phyloP scores from a whole-genome alignment of 2,888 invertebrate species.

The Lobophora halterata region DNA sequence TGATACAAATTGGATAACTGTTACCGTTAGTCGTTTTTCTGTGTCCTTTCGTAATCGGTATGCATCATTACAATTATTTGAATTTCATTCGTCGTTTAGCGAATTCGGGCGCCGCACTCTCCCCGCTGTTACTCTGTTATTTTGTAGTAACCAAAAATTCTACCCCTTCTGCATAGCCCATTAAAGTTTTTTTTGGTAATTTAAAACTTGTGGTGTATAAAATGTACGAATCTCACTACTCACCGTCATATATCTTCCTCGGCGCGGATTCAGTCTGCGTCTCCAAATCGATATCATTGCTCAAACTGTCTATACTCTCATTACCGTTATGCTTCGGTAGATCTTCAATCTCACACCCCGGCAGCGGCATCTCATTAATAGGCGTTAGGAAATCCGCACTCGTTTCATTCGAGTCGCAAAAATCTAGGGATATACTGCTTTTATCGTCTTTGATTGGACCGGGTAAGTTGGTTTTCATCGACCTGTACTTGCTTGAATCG shows the following conservation, averaged over 20 bases:
- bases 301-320: conserved; percentile 67
- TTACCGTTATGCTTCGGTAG: conserved; percentile 69
- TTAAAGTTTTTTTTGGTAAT: not conserved
- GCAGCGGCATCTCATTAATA: conserved; percentile 75
- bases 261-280: conserved; percentile 74
- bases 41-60: too few species aligned
- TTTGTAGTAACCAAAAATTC: too few species aligned
- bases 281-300: conserved; percentile 69
- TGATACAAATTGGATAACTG: too few species aligned
- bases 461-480: conserved; percentile 53
- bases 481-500: conserved; percentile 68
- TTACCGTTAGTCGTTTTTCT: too few species aligned
- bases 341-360: conserved; percentile 73
- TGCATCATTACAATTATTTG: too few species aligned
- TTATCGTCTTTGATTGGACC: conserved; percentile 60
- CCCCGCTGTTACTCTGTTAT: too few species aligned
- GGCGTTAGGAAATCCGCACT: conserved; percentile 76
- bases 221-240: conserved; percentile 14
- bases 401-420: conserved; percentile 75
- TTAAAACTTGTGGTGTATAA: not conserved
- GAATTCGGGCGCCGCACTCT: too few species aligned
- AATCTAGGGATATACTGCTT: conserved; percentile 69
- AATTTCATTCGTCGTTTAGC: too few species aligned
- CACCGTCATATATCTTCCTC: conserved; percentile 60
- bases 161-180: too few species aligned